Percentiles rank a stretch among this genome's conserved stretches.
Conservation (phyloP, 2,888 invertebrate genomes). For the Eustalomyia histrio region DNA sequence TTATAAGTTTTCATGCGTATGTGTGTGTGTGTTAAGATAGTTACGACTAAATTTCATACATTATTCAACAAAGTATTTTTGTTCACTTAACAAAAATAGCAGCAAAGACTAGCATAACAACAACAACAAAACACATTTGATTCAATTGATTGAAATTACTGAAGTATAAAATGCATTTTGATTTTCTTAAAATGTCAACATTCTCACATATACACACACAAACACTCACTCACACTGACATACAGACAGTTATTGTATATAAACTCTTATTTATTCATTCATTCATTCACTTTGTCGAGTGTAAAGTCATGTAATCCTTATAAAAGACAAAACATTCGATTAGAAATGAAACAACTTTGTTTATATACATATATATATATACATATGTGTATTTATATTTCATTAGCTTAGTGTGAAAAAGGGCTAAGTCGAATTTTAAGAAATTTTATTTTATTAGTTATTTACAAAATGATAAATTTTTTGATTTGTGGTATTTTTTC, state of each 20-base stretch:
- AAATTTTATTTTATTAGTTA: no score
- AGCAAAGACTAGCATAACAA: constrained; percentile 31
- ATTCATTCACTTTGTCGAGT: constrained; percentile 14
- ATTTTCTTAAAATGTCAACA: constrained; percentile 59
- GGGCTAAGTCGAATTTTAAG: no score
- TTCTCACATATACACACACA: constrained; percentile 18
- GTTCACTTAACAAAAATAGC: constrained; percentile 55
- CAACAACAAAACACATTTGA: constrained; percentile 49
- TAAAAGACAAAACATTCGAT: constrained; percentile 44
- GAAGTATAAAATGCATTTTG: constrained; percentile 66
- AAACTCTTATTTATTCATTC: not conserved
- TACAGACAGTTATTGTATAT: not conserved
- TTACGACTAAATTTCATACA: constrained; percentile 53
- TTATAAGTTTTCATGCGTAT: not conserved
- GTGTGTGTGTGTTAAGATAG: constrained; percentile 2
- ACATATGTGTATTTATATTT: no score
- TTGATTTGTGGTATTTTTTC: no score
- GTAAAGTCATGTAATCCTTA: constrained; percentile 51
- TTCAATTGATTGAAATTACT: constrained; percentile 67
- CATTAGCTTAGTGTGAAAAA: no score
- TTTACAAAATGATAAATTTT: no score
- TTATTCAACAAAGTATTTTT: constrained; percentile 64
- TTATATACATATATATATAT: no score
- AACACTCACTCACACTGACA: not conserved
- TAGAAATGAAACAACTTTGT: constrained; percentile 32